phyloP scores from a whole-genome alignment of 2,797 vertebrate genomes.

The Sandelia bainsii region DNA sequence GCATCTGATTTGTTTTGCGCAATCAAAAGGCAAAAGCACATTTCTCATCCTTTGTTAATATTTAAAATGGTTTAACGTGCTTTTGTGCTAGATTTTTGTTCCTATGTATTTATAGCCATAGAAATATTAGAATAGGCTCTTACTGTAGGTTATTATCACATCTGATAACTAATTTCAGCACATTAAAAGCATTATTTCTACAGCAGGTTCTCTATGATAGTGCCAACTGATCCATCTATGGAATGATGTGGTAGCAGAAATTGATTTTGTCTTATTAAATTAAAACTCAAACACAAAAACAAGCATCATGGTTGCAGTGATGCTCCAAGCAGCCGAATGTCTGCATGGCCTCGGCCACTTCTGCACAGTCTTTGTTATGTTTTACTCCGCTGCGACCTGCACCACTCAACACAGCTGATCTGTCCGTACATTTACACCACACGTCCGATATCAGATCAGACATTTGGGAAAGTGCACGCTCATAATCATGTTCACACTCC shows the following conservation, averaged over 20 bases:
- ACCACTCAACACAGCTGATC: slow-evolving; percentile 29
- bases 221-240: not conserved
- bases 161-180: not conserved
- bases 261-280: slow-evolving; percentile 26
- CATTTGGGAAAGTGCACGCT: slow-evolving; percentile 38
- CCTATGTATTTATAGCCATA: not conserved
- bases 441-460: slow-evolving; percentile 34
- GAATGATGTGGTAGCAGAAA: not conserved
- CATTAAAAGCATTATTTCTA: not conserved
- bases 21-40: no score
- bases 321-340: not conserved
- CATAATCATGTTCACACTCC: slow-evolving; percentile 49
- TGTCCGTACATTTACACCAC: not conserved
- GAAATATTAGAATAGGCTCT: not conserved
- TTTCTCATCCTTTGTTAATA: no score
- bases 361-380: slow-evolving; percentile 44
- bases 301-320: not conserved
- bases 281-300: slow-evolving; percentile 12
- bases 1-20: no score
- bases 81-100: not conserved
- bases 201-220: not conserved
- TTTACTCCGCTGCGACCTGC: slow-evolving; percentile 47
- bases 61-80: not conserved
- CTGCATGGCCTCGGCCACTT: slow-evolving; percentile 30
- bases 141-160: not conserved